Base-by-base conservation (phyloP, 1,140 invertebrate species). In the Lepidostoma basale region DNA sequence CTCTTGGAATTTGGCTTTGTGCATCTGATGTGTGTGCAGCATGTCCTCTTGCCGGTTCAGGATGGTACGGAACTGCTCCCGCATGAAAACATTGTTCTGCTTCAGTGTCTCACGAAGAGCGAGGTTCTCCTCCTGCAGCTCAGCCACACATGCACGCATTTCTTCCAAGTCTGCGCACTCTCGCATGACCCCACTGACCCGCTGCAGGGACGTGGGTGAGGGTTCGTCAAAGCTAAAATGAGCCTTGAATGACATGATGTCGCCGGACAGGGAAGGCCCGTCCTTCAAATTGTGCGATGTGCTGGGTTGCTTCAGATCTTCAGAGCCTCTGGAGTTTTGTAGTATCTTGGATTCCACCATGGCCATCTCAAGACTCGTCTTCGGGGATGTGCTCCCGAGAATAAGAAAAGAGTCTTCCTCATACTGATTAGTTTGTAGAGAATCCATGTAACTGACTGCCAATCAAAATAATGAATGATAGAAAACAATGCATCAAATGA, bases 61-160 rank as follows among this genome's bases (percentile, higher is more conserved):
- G 3, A 90, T 82, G 10, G 84, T 79, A 58, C 84, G 79, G 60
- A 89, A 87, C 73, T 89, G 88, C 59, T 88, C 79, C 66, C 86
- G 86, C 84, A 90, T 87, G 0, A 86, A 85, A 18, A 83, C 76
- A 72, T 89, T 90, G 52, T 90, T 89, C 67, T 86, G 82, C n/a
- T 84, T 83, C 30, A 91, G 75, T 0, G 87, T 88, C 70, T 87
- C 88, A 76, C 85, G 84, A 3, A 88, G 75, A 33, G 86, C 81
- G 0, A 81, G 68, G 75, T 89, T 89, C 74, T 88, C 86, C 62
- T 85, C 84, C 1, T 88, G 75, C 6, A 88, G 68, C 26, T 85
- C 81, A 0, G 77, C 78, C 3, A 88, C 80, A 22, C 82, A 84
- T 40, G 82, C 74, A 70, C 87, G 79, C 4, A 82, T 63, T 14